A percentile compares a stretch with the other conserved stretches of the same genome.
phyloP scores from a whole-genome alignment of 2,797 vertebrate genomes.

The Pseudochaenichthys georgianus region DNA sequence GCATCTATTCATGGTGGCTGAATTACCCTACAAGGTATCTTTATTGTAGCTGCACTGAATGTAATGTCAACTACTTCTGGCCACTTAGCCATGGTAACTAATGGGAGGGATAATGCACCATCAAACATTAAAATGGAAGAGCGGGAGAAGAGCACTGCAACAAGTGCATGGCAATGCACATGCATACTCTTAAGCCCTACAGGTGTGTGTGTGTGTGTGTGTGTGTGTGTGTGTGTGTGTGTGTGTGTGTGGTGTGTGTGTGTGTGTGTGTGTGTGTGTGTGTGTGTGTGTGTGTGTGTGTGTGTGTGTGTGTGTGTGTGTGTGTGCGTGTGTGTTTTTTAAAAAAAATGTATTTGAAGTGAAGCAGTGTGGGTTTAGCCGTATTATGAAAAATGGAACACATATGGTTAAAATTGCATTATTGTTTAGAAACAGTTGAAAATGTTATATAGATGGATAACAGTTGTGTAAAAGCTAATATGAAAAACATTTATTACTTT shows the following conservation, averaged over 20 bases:
- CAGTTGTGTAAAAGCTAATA: no score
- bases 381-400: neutral
- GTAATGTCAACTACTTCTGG: neutral
- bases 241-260: no score
- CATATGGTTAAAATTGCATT: neutral
- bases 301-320: no score
- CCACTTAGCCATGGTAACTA: neutral
- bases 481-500: neutral
- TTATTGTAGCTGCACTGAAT: conserved; percentile 8
- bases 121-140: neutral
- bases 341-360: neutral
- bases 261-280: no score
- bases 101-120: neutral
- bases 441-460: neutral
- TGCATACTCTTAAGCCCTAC: neutral
- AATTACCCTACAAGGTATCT: conserved; percentile 8
- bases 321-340: no score
- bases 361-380: neutral
- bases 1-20: neutral
- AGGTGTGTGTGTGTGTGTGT: neutral
- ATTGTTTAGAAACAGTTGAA: neutral
- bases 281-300: no score
- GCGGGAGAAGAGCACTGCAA: neutral
- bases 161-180: neutral
- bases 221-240: no score